Evolutionary conservation across 2,797 vertebrate species (phyloP).

Genomic region (Nothura maculosa): DNA sequence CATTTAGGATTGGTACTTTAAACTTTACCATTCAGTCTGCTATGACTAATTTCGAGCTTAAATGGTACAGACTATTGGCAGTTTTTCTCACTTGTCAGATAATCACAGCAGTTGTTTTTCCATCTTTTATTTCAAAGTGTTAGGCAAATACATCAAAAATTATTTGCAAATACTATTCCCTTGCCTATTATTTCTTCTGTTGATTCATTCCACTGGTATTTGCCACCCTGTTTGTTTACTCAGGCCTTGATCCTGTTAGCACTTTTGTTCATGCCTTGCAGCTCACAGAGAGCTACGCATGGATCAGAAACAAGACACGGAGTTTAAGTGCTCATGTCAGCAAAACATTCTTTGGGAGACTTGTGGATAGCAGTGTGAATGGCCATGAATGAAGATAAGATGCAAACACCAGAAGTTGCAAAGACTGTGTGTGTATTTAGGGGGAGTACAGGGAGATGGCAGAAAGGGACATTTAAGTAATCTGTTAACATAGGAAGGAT

Average conservation of each 20-base stretch:
- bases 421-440: background rate
- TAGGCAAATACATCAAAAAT: background rate
- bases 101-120: slow-evolving; percentile 58
- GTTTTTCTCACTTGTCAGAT: slow-evolving; percentile 23
- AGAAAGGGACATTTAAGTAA: background rate
- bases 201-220: slow-evolving; percentile 27
- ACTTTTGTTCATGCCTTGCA: background rate
- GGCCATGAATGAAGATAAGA: too few relatives aligned
- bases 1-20: slow-evolving; percentile 37
- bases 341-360: background rate
- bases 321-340: background rate
- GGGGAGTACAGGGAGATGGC: too few relatives aligned
- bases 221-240: slow-evolving; percentile 7
- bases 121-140: slow-evolving; percentile 23
- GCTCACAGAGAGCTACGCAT: background rate
- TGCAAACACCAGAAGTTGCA: background rate
- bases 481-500: background rate
- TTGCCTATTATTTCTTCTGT: background rate
- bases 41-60: slow-evolving; percentile 60
- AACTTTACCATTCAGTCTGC: slow-evolving; percentile 39
- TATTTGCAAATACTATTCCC: slow-evolving; percentile 51
- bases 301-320: background rate
- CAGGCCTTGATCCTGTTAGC: background rate
- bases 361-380: background rate
- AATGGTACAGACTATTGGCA: slow-evolving; percentile 55